These are phyloP conservation scores for Vombatus ursinus DNA, from an alignment of 2,113 vertebrate species.

Conservation along the genomic window DNA sequence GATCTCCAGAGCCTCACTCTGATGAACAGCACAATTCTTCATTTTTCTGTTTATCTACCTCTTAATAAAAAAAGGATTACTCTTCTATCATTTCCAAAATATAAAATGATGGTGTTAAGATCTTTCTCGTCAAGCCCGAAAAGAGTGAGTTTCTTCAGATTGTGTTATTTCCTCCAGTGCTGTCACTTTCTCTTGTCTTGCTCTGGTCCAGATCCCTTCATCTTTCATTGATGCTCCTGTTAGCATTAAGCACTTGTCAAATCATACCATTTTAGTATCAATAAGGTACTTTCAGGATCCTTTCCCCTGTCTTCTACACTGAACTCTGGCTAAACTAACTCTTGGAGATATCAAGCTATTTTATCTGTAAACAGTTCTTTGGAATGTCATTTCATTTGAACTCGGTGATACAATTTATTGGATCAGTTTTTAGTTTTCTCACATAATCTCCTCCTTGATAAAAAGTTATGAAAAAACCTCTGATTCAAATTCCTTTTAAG, in stretches of 20 bases:
- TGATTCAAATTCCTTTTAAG: not conserved
- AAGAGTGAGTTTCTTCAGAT: not conserved
- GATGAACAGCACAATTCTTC: not conserved
- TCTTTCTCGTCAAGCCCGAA: not conserved
- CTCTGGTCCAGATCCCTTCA: not conserved
- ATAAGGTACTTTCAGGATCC: not conserved
- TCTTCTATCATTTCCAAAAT: not conserved
- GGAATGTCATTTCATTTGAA: not conserved
- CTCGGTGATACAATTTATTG: not conserved
- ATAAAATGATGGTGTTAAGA: not conserved
- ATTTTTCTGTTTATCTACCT: not conserved
- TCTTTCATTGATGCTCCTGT: not conserved
- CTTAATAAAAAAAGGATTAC: not conserved
- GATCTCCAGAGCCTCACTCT: not conserved
- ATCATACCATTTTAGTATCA: not conserved
- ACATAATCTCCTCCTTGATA: slow-evolving; percentile 20
- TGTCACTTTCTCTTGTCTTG: not conserved
- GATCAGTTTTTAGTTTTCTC: not conserved
- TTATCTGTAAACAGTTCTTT: slow-evolving; percentile 3
- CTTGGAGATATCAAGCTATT: not conserved
- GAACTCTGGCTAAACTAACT: not conserved
- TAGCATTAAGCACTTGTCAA: not conserved
- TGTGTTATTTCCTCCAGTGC: not conserved
- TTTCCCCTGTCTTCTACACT: not conserved
- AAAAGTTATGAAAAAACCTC: not conserved